Conservation (phyloP, 2,113 vertebrate genomes). For the Motacilla tschutschensis region DNA sequence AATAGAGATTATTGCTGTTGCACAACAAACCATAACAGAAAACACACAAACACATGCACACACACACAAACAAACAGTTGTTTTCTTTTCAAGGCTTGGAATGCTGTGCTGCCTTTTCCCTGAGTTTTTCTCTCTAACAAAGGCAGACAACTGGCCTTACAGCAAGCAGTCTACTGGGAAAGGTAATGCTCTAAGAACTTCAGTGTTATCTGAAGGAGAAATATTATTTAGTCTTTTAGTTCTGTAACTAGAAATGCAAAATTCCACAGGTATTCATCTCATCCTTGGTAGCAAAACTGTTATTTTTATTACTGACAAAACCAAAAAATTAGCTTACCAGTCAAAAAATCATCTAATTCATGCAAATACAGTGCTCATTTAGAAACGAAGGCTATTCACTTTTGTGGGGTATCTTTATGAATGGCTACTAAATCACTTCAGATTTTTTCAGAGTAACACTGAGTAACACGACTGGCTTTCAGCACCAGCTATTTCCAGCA, state of each 20-base stretch:
- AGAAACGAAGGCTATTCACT: not conserved
- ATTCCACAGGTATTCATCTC: not conserved
- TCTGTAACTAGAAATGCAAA: not conserved
- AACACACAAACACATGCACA: not conserved
- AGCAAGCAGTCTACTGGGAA: not conserved
- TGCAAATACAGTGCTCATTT: not conserved
- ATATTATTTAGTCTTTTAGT: not conserved
- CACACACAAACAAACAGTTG: not conserved
- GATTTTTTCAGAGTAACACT: not conserved
- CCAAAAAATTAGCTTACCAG: not conserved
- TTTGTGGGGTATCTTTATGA: not conserved
- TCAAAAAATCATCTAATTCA: not conserved
- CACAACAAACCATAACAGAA: slow-evolving; percentile 46
- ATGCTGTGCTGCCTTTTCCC: not conserved
- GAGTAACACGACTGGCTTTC: not conserved
- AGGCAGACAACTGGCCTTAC: not conserved
- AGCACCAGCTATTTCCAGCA: not conserved
- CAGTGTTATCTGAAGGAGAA: not conserved
- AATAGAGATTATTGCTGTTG: slow-evolving; percentile 59
- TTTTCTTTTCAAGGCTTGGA: not conserved
- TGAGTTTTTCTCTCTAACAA: not conserved
- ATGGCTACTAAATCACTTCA: not conserved
- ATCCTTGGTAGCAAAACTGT: not conserved
- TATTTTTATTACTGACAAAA: not conserved
- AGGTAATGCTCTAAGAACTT: not conserved